These are phyloP conservation scores for Lutjanus argentimaculatus DNA, from an alignment of 2,797 vertebrate species.

Conservation along the genomic window DNA sequence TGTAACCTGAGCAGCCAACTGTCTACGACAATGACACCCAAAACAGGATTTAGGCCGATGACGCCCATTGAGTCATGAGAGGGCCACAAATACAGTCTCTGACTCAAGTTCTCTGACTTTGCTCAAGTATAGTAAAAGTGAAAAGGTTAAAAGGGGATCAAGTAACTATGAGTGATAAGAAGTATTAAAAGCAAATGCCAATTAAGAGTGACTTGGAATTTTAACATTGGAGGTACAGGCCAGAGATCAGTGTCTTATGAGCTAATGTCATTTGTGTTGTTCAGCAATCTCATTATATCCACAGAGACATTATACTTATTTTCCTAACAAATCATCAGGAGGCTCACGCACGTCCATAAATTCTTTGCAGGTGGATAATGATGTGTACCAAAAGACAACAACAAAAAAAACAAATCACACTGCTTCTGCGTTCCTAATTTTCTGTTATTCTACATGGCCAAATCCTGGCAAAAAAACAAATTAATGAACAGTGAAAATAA, in stretches of 20 bases:
- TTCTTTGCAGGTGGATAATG: background rate
- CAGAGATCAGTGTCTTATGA: background rate
- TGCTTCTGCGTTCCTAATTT: background rate
- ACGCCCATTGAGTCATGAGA: constrained; percentile 19
- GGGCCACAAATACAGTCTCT: background rate
- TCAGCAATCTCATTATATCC: background rate
- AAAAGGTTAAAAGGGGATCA: background rate
- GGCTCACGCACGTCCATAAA: background rate
- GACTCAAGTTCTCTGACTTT: background rate
- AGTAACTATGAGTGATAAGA: background rate
- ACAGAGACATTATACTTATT: background rate
- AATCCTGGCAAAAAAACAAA: background rate
- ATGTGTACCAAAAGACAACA: background rate
- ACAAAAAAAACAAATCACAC: background rate
- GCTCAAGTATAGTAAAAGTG: constrained; percentile 4
- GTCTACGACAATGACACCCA: constrained; percentile 18
- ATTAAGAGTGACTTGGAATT: background rate
- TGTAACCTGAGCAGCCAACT: constrained; percentile 37
- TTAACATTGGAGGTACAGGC: background rate
- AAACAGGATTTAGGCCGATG: constrained; percentile 26
- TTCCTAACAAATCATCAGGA: background rate
- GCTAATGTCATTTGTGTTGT: background rate
- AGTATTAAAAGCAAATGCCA: constrained; percentile 3
- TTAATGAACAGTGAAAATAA: background rate
- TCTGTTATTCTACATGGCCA: background rate